Base-by-base conservation (phyloP, 2,888 invertebrate genomes). In the Eucera pruinosa region DNA sequence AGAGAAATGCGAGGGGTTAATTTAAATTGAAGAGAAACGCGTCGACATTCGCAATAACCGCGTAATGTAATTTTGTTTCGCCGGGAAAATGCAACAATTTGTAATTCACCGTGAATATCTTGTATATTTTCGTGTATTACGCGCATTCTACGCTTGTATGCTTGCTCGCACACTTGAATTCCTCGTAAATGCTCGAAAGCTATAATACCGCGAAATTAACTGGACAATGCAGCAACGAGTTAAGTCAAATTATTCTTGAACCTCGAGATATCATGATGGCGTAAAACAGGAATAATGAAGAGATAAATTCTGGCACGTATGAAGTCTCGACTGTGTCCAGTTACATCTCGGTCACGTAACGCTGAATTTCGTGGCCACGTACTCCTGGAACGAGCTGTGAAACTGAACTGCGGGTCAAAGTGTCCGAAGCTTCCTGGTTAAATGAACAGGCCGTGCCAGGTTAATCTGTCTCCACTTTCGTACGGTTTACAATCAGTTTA, bases 301-400 rank as follows among this genome's bases (percentile, higher is more conserved):
- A 57, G 73, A 47, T 47, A 72, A 71, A 25, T 30, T 41, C 54
- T 48, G 23, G 57, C 50, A 75, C 60, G 45, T 57, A 47, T 36
- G 36, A 33, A 33, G 33, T 33, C 33, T 55, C 36, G 13, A n/a
- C 39, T n/a, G 23, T 50, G 74, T 57, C 62, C 74, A 57, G 55
- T 48, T 58, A 48, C 68, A 80, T 78, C 78, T 80, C 81, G 79
- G 73, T 82, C 86, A 85, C 87, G 87, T 88, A 86, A 58, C 74
- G 43, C 65, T 55, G 80, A 70, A 84, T 83, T 83, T 83, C 80
- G 78, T 58, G 72, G 70, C 80, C 86, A 86, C 86, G 86, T 87
- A 83, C 78, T 75, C 60, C 39, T 71, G 68, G 78, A 87, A 88
- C 81, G 88, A 88, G 86, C 86, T 86, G 88, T 79, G 81, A 88